Percentiles rank a stretch among this genome's conserved stretches.
Conservation (phyloP, 1,140 invertebrate species). For the Pachypsylla venusta region DNA sequence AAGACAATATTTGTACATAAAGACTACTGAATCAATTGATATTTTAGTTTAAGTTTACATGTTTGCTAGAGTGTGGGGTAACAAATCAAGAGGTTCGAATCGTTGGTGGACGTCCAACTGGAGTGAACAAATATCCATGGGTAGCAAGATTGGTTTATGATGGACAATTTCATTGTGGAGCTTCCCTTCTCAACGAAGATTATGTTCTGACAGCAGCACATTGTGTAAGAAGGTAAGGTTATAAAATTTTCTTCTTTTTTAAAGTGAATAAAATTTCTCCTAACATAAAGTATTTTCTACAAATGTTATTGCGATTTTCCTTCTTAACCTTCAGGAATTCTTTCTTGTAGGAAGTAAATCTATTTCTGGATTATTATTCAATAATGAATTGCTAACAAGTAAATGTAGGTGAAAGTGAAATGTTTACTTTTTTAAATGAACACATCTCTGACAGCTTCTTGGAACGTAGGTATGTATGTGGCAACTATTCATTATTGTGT, state of each 20-base stretch:
- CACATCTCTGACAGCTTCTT: no score
- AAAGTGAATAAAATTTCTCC: conserved; percentile 5
- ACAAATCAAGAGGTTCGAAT: conserved; percentile 52
- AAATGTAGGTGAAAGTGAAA: no score
- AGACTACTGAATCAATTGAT: background rate
- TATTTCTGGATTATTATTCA: no score
- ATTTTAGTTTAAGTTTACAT: conserved; percentile 13
- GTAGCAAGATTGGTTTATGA: conserved; percentile 67
- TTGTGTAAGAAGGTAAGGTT: conserved; percentile 42
- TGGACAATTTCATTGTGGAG: conserved; percentile 78
- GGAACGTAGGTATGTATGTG: no score
- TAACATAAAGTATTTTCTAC: background rate
- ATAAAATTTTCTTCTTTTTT: conserved; percentile 6
- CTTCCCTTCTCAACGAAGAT: conserved; percentile 58
- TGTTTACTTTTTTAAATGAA: no score
- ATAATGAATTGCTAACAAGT: no score
- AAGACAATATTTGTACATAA: background rate
- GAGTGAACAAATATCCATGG: conserved; percentile 73
- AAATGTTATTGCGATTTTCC: no score
- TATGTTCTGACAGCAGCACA: conserved; percentile 51
- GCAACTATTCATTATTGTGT: no score
- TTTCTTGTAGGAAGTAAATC: no score
- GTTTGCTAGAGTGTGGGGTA: conserved; percentile 47
- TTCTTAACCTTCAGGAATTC: no score
- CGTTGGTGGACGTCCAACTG: conserved; percentile 57